Conservation (phyloP, 2,888 invertebrate genomes). For the Crepidodera aurea region DNA sequence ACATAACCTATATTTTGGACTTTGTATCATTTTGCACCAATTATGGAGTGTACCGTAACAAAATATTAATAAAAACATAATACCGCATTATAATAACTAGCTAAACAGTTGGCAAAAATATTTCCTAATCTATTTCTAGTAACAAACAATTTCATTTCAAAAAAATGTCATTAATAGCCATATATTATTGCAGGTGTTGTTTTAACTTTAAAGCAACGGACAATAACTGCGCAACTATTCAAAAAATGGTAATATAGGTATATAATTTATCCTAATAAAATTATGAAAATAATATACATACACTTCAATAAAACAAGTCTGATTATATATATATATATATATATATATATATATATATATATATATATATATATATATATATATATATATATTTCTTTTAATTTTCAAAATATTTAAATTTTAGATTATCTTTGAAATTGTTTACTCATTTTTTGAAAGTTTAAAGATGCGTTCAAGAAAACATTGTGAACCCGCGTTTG, state of each 20-base stretch:
- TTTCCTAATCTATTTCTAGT: conserved; percentile 32
- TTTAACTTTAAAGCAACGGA: not conserved
- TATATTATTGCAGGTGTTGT: not conserved
- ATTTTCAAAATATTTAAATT: too few species aligned
- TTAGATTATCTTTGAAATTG: too few species aligned
- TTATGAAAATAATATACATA: too few species aligned
- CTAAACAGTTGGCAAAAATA: conserved; percentile 36
- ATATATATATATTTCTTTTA: too few species aligned
- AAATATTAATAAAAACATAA: conserved; percentile 37
- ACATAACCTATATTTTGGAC: conserved; percentile 32
- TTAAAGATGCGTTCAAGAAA: too few species aligned
- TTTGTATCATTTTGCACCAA: conserved; percentile 34
- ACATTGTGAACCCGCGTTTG: too few species aligned
- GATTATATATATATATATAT: too few species aligned
- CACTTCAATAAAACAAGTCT: too few species aligned
- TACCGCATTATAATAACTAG: conserved; percentile 35
- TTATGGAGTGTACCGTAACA: conserved; percentile 33
- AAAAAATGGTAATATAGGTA: not conserved
- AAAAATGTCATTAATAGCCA: too few species aligned
- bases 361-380: too few species aligned
- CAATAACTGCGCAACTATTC: not conserved
- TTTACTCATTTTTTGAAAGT: too few species aligned
- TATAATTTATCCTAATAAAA: not conserved
- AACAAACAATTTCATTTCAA: conserved; percentile 30
- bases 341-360: too few species aligned